Base-by-base conservation (phyloP, 2,113 vertebrate species). In the Leiothrix lutea region DNA sequence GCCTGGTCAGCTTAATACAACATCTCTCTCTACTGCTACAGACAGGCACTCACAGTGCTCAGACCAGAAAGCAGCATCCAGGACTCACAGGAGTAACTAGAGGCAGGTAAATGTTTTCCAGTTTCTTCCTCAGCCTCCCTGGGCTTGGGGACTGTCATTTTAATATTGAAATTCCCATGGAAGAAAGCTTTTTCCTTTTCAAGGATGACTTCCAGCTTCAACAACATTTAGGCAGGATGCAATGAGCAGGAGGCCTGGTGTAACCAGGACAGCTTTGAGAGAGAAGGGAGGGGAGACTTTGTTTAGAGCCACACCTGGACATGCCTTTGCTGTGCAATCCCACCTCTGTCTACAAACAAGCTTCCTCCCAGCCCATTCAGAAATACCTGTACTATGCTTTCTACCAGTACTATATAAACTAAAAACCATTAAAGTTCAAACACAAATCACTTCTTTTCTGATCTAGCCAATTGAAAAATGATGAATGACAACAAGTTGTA, bases 381-480 rank as follows among this genome's bases (percentile, higher is more conserved):
- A 86, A 88, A n/a, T 24, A 71, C 15, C 40, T 40, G n/a, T 33
- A 58, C 21, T 53, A 10, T 21, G 29, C 44, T 65, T 75, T 72
- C 58, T 56, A 62, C 9, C 57, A 74, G 24, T 40, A 48, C 22
- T 38, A 25, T 3, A 67, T 8, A 64, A 83, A 93, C 3, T 16
- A 77, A 65, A 61, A 91, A 64, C 42, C 70, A 70, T 82, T 81
- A 16, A 57, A 90, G 33, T 70, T 88, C 78, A 81, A 84, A 78
- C 28, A 73, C 14, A 78, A 84, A 91, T 61, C 29, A 50, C 40
- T 54, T 62, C 45, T 66, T 75, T 73, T 66, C 36, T 75, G 66
- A 90, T 84, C 80, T 50, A 44, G 74, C 71, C 88, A 88, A 91
- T 61, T 83, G 69, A 70, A 95, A 94, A 73, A 65, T 54, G 33